These are phyloP conservation scores for Rousettus leschenaultii DNA, from an alignment of 2,113 vertebrate species.

Conservation along the genomic window DNA sequence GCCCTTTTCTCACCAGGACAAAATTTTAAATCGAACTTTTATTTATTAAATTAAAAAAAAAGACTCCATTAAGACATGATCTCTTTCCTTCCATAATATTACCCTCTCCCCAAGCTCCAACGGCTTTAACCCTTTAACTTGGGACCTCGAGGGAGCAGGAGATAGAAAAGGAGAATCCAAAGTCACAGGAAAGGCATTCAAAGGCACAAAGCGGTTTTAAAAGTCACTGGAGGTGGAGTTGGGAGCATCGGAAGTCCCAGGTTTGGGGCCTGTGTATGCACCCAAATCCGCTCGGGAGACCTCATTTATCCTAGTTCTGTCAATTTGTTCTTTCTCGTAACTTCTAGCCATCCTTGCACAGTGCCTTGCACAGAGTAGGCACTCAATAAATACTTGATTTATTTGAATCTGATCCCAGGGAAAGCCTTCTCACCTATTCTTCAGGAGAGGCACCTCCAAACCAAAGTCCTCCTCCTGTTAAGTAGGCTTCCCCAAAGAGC, in stretches of 20 bases:
- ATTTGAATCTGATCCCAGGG: slow-evolving; percentile 61
- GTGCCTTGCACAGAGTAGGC: slow-evolving; percentile 30
- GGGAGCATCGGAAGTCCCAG: slow-evolving; percentile 34
- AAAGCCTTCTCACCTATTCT: slow-evolving; percentile 46
- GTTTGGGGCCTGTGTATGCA: not conserved
- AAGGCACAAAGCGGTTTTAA: slow-evolving; percentile 76
- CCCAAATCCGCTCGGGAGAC: slow-evolving; percentile 30
- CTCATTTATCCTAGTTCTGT: slow-evolving; percentile 28
- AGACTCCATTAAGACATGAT: slow-evolving; percentile 63
- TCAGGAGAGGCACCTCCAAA: slow-evolving; percentile 30
- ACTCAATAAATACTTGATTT: slow-evolving; percentile 62
- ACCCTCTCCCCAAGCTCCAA: slow-evolving; percentile 48
- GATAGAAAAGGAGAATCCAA: slow-evolving; percentile 62
- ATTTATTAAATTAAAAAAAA: slow-evolving; percentile 73
- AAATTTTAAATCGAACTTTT: slow-evolving; percentile 64
- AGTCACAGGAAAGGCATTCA: slow-evolving; percentile 69
- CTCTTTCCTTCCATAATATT: slow-evolving; percentile 44
- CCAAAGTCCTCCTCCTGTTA: slow-evolving; percentile 22
- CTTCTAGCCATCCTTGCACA: slow-evolving; percentile 44
- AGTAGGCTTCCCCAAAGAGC: slow-evolving; percentile 38
- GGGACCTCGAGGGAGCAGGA: slow-evolving; percentile 49
- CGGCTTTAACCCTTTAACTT: slow-evolving; percentile 53
- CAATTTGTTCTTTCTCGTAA: slow-evolving; percentile 45
- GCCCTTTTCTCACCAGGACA: slow-evolving; percentile 49
- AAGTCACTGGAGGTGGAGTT: slow-evolving; percentile 66